A percentile compares a stretch with the other conserved stretches of the same genome.
phyloP scores from a whole-genome alignment of 30 jellyfish, hydroid and myxozoan species.

The Turritopsis rubra region DNA sequence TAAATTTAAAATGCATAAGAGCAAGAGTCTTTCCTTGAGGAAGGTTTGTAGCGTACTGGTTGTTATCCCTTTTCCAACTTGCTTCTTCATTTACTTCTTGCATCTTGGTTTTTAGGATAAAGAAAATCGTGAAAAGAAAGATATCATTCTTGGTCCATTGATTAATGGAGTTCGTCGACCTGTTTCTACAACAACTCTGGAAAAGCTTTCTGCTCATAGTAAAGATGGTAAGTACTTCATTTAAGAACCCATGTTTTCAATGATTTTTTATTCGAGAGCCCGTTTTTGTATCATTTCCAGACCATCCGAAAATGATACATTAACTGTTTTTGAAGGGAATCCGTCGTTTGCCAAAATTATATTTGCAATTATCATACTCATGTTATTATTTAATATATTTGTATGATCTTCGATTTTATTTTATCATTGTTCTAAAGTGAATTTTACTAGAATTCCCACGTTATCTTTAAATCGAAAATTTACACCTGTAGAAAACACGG shows the following conservation, averaged over 20 bases:
- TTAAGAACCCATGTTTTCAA: background rate
- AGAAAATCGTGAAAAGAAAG: constrained; percentile 67
- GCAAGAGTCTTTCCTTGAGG: background rate
- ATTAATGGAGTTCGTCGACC: constrained; percentile 90
- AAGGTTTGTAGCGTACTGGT: background rate
- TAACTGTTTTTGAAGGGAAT: too few relatives aligned
- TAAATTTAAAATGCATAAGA: background rate
- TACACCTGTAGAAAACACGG: constrained; percentile 15
- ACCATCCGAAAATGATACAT: too few relatives aligned
- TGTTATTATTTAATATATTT: too few relatives aligned
- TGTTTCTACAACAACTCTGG: background rate
- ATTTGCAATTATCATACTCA: too few relatives aligned
- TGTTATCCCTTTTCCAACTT: background rate
- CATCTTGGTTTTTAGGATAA: constrained; percentile 51
- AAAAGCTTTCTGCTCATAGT: background rate
- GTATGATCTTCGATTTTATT: too few relatives aligned
- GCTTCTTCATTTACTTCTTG: background rate
- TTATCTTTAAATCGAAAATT: background rate
- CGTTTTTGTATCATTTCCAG: too few relatives aligned
- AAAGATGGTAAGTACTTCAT: constrained; percentile 4
- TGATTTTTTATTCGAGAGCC: background rate
- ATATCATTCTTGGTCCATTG: constrained; percentile 58
- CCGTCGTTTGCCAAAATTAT: too few relatives aligned
- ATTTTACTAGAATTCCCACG: background rate
- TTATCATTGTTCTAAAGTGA: too few relatives aligned